Percentiles rank a stretch among this genome's conserved stretches.
Conservation (phyloP, 2,113 vertebrate genomes). For the Ammodramus savannarum region DNA sequence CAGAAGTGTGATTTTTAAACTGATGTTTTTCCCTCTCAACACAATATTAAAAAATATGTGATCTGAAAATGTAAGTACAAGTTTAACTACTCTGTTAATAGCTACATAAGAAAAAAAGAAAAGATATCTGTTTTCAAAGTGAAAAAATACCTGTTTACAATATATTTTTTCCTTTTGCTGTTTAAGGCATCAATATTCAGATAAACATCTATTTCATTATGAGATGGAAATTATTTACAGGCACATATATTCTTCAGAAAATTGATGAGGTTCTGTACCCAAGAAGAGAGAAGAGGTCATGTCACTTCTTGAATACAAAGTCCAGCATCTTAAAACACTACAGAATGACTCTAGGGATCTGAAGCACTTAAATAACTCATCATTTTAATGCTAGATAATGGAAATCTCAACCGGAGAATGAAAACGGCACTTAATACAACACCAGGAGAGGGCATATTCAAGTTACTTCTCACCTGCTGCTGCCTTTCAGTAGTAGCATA, state of each 20-base stretch:
- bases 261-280: not conserved
- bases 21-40: not conserved
- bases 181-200: not conserved
- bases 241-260: conserved; percentile 4
- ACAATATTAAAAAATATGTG: not conserved
- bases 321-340: conserved; percentile 28
- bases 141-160: not conserved
- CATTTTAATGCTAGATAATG: conserved; percentile 9
- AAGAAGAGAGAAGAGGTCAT: conserved; percentile 20
- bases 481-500: not conserved
- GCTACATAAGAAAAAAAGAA: not conserved
- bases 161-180: not conserved
- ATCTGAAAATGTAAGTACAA: not conserved
- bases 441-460: not conserved
- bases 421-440: conserved; percentile 22
- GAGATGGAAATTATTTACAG: not conserved
- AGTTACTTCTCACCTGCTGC: not conserved
- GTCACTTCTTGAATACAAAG: conserved; percentile 17
- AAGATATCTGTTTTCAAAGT: not conserved
- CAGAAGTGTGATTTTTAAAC: not conserved
- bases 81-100: not conserved
- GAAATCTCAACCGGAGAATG: conserved; percentile 18
- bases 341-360: not conserved
- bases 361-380: conserved; percentile 4
- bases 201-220: not conserved